Evolutionary conservation across 2,797 vertebrate genomes (phyloP).

Genomic region (Gymnoscopelus braueri): DNA sequence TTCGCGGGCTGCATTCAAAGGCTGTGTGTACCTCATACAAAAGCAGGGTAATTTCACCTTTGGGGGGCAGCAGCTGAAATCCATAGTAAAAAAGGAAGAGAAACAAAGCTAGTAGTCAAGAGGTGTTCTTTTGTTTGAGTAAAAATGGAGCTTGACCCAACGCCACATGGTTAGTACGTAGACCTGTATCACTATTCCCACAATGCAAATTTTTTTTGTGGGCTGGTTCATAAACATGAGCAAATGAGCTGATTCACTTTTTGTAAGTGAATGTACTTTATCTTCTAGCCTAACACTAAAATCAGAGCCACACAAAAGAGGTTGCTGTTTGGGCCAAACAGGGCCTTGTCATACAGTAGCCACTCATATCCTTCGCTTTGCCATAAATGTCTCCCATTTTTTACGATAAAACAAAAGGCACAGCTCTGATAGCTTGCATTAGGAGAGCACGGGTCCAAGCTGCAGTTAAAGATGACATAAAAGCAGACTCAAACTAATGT

Average conservation of each 20-base stretch:
- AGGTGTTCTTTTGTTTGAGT: constrained; percentile 36
- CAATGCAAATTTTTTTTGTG: not conserved
- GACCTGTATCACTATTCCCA: not conserved
- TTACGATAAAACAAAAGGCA: constrained; percentile 43
- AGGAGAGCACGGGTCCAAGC: constrained; percentile 31
- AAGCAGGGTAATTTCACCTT: constrained; percentile 78
- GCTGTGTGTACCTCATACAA: constrained; percentile 64
- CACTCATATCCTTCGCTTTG: constrained; percentile 1
- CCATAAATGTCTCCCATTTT: constrained; percentile 25
- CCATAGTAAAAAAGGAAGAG: constrained; percentile 43
- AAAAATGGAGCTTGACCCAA: constrained; percentile 42
- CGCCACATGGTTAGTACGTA: constrained; percentile 33
- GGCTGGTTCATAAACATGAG: not conserved
- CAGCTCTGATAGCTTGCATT: constrained; percentile 61
- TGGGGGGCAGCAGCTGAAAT: constrained; percentile 72
- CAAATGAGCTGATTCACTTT: too few relatives aligned
- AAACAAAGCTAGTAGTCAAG: constrained; percentile 40
- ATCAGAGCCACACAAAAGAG: too few relatives aligned
- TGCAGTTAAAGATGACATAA: constrained; percentile 62
- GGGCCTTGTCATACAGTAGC: not conserved
- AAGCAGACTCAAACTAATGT: constrained; percentile 62
- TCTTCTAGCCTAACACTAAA: too few relatives aligned
- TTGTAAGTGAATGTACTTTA: too few relatives aligned
- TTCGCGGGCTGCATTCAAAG: constrained; percentile 77
- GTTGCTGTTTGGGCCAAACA: too few relatives aligned